A percentile compares a stretch with the other conserved stretches of the same genome.
Conservation (phyloP, 2,888 invertebrate species). For the Dendrolimus houi region DNA sequence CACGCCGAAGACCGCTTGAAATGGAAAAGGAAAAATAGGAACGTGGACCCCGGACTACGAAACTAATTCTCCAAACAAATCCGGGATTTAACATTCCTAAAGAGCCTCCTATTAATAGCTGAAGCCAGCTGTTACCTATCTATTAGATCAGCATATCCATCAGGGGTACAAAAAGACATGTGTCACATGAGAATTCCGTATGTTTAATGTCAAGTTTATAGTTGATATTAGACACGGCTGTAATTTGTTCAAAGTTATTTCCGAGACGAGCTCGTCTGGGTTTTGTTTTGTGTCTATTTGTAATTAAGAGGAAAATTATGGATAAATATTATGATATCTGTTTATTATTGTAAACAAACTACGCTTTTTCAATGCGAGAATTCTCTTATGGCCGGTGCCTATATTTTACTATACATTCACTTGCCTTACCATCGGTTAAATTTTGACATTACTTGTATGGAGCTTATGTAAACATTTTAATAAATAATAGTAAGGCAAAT, state of each 20-base stretch:
- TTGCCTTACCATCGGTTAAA: too few relatives aligned
- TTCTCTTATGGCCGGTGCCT: background rate
- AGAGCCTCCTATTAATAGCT: background rate
- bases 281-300: constrained; percentile 1
- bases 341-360: background rate
- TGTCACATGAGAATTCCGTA: background rate
- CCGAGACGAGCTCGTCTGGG: background rate
- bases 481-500: too few relatives aligned
- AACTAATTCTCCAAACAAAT: too few relatives aligned
- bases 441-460: too few relatives aligned
- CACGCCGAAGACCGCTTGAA: too few relatives aligned
- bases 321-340: background rate
- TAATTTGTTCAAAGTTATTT: background rate
- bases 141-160: background rate
- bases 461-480: too few relatives aligned
- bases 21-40: too few relatives aligned
- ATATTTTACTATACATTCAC: too few relatives aligned
- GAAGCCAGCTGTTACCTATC: background rate
- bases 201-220: background rate
- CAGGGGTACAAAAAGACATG: background rate
- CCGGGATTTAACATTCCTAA: too few relatives aligned
- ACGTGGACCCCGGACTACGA: too few relatives aligned
- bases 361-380: background rate
- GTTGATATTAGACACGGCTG: background rate
- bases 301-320: constrained; percentile 1